phyloP scores from a whole-genome alignment of 2,888 invertebrate genomes.

The Drosophila kambysellisi region DNA sequence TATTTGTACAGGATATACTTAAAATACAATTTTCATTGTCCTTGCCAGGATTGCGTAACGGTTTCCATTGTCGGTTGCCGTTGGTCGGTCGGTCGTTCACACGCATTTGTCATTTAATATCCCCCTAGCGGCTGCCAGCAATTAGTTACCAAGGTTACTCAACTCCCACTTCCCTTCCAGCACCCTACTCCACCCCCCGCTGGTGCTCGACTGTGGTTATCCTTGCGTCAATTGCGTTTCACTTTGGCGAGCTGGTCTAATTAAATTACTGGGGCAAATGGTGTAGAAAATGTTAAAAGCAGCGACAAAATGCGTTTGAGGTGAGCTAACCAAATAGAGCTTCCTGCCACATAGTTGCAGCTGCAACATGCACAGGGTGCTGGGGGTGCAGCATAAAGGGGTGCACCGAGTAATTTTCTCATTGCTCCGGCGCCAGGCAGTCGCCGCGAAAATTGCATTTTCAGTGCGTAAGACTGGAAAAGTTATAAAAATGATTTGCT shows the following conservation, averaged over 20 bases:
- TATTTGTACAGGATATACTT: conserved; percentile 32
- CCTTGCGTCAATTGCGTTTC: conserved; percentile 65
- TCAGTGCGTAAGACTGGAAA: conserved; percentile 43
- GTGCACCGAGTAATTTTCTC: conserved; percentile 63
- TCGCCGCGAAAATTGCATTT: conserved; percentile 67
- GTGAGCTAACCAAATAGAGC: not conserved
- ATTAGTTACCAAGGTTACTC: conserved; percentile 70
- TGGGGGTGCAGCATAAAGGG: conserved; percentile 4
- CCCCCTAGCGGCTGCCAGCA: conserved; percentile 40
- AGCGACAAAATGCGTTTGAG: conserved; percentile 26
- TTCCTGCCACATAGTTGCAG: not conserved
- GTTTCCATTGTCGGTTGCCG: conserved; percentile 17
- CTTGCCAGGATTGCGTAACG: conserved; percentile 36
- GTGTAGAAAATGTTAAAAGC: conserved; percentile 51
- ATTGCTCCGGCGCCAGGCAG: conserved; percentile 56
- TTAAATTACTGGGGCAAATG: conserved; percentile 64
- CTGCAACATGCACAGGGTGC: not conserved
- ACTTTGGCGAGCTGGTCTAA: conserved; percentile 52
- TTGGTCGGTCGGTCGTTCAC: conserved; percentile 30
- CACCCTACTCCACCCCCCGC: not conserved
- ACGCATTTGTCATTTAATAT: conserved; percentile 54
- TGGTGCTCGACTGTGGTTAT: conserved; percentile 30
- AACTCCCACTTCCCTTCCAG: conserved; percentile 14
- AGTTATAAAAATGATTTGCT: conserved; percentile 34
- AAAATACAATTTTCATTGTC: conserved; percentile 35